Conservation (phyloP, 2,113 vertebrate species). For the Morone chrysops region DNA sequence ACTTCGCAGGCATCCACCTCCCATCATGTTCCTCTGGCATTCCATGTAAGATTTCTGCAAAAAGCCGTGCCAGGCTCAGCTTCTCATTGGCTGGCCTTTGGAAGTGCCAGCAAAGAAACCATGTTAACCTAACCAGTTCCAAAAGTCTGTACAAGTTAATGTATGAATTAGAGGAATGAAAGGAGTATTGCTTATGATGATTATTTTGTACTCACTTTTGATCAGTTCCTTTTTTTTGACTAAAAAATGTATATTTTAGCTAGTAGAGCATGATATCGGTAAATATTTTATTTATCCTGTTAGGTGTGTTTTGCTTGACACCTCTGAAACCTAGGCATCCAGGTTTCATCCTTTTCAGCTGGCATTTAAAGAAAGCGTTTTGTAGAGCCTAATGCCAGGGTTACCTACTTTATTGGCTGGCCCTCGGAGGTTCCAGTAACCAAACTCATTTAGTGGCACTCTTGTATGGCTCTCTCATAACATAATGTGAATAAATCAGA, state of each 20-base stretch:
- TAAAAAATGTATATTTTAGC: conserved; percentile 4
- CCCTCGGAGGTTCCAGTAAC: conserved; percentile 36
- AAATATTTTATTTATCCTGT: background rate
- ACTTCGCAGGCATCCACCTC: conserved; percentile 51
- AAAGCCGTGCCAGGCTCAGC: conserved; percentile 46
- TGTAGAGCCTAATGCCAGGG: conserved; percentile 16
- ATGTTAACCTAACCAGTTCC: conserved; percentile 39
- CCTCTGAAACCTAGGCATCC: conserved; percentile 14
- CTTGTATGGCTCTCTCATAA: background rate
- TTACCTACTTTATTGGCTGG: conserved; percentile 46
- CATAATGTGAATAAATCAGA: conserved; percentile 33
- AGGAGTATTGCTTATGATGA: conserved; percentile 36
- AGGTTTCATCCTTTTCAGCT: conserved; percentile 35
- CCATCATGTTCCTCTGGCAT: conserved; percentile 63
- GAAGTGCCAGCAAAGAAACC: conserved; percentile 43
- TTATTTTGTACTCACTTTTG: conserved; percentile 1
- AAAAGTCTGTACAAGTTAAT: conserved; percentile 32
- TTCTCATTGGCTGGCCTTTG: conserved; percentile 55
- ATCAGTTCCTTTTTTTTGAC: background rate
- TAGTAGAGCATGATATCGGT: background rate
- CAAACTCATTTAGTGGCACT: conserved; percentile 34
- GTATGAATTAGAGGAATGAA: conserved; percentile 38
- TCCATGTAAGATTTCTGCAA: conserved; percentile 49
- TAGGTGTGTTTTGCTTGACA: conserved; percentile 23
- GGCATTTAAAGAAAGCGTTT: conserved; percentile 38